Evolutionary conservation across 2,113 vertebrate species (phyloP).

Genomic region (Turnix velox): DNA sequence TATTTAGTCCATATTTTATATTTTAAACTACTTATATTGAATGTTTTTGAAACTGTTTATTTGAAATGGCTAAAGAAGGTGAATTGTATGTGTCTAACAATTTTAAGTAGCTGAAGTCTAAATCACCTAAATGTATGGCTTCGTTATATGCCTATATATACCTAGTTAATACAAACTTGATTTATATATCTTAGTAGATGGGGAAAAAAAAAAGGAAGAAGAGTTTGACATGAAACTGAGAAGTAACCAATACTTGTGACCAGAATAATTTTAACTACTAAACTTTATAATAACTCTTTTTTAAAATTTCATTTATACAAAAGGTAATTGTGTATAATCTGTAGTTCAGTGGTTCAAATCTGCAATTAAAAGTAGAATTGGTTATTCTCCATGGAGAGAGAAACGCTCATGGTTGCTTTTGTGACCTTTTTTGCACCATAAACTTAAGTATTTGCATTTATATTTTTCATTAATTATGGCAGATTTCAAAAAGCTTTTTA

Average conservation of each 20-base stretch:
- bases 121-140: background rate
- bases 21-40: background rate
- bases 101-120: background rate
- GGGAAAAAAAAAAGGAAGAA: background rate
- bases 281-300: accelerated
- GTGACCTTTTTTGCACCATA: background rate
- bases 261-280: background rate
- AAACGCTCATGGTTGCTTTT: background rate
- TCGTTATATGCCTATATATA: background rate
- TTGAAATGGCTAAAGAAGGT: background rate
- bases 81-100: background rate
- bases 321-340: background rate
- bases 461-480: background rate
- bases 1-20: background rate
- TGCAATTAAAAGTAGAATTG: background rate
- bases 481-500: background rate
- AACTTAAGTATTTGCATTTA: background rate
- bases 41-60: background rate
- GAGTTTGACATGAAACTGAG: background rate
- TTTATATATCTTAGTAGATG: background rate
- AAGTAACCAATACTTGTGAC: background rate
- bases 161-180: background rate
- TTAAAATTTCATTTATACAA: background rate
- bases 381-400: background rate
- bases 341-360: background rate